phyloP scores from a whole-genome alignment of 2,113 vertebrate genomes.

The Grammomys surdaster region DNA sequence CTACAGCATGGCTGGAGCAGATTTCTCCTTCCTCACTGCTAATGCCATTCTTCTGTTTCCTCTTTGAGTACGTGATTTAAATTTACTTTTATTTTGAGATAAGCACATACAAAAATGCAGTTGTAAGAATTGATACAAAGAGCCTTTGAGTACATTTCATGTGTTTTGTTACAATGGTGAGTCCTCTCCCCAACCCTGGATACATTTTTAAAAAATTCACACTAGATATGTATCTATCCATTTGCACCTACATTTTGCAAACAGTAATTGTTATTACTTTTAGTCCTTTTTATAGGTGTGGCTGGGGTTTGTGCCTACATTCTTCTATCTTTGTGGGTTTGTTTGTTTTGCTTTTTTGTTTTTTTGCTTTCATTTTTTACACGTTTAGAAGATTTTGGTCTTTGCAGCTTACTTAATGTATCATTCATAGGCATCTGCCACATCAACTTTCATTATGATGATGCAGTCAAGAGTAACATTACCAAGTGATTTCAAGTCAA shows the following conservation, averaged over 20 bases:
- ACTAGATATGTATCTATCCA: background rate
- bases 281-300: background rate
- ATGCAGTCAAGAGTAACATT: background rate
- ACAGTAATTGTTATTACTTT: background rate
- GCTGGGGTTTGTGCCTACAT: background rate
- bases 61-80: background rate
- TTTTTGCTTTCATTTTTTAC: background rate
- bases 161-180: background rate
- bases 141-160: background rate
- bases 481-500: background rate
- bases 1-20: background rate
- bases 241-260: background rate
- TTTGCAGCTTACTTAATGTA: background rate
- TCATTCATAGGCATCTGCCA: background rate
- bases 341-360: no score
- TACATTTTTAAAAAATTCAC: background rate
- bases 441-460: background rate
- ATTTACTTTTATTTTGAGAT: background rate
- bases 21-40: constrained; percentile 1
- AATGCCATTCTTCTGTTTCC: background rate
- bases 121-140: constrained; percentile 38
- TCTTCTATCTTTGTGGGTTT: background rate
- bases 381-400: background rate
- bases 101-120: background rate
- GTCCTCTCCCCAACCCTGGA: background rate